phyloP scores from a whole-genome alignment of 1,140 invertebrate species.

The Pachyrhynchus sulphureomaculatus region DNA sequence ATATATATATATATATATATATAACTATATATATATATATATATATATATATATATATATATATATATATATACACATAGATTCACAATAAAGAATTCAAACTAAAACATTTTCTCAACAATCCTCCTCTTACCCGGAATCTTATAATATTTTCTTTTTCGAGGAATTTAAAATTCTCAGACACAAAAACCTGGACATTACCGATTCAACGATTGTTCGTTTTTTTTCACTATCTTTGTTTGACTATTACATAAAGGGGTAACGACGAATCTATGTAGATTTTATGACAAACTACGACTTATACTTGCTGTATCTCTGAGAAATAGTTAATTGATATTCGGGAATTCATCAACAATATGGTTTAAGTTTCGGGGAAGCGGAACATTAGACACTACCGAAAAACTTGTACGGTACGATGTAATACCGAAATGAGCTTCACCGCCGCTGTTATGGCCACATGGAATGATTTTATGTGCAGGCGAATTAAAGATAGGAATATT shows the following conservation, averaged over 20 bases:
- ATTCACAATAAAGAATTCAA: too few relatives aligned
- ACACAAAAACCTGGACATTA: slow-evolving; percentile 19
- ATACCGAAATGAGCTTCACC: slow-evolving; percentile 21
- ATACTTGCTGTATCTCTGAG: slow-evolving; percentile 12
- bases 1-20: too few relatives aligned
- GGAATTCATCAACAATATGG: slow-evolving; percentile 15
- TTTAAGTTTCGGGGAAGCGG: slow-evolving; percentile 20
- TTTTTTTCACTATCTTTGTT: slow-evolving; percentile 14
- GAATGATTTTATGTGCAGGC: slow-evolving; percentile 25
- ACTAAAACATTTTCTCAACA: too few relatives aligned
- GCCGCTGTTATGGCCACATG: slow-evolving; percentile 22
- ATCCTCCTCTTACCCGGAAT: too few relatives aligned
- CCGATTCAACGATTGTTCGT: slow-evolving; percentile 20
- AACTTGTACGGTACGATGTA: slow-evolving; percentile 16
- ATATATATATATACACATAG: too few relatives aligned
- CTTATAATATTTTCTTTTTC: too few relatives aligned
- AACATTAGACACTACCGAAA: slow-evolving; percentile 27
- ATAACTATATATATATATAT: too few relatives aligned
- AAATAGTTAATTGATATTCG: slow-evolving; percentile 33
- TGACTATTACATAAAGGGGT: slow-evolving; percentile 13
- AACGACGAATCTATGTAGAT: slow-evolving; percentile 32
- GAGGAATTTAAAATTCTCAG: background rate
- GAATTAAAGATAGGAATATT: slow-evolving; percentile 27
- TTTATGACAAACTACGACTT: slow-evolving; percentile 27
- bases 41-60: too few relatives aligned